Base-by-base conservation (phyloP, 2,113 vertebrate species). In the Plecotus auritus region DNA sequence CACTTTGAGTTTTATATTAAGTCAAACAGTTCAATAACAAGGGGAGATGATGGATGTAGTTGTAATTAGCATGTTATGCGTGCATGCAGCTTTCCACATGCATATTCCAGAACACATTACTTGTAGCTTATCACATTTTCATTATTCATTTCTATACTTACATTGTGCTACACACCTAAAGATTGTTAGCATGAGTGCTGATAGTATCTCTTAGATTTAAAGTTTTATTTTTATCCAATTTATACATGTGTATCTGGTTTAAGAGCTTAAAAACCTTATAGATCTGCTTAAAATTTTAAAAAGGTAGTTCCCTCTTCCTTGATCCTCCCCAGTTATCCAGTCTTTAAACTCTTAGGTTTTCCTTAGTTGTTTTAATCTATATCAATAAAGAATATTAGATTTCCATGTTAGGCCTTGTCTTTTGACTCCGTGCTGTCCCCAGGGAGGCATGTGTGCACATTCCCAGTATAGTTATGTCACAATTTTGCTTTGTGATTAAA, bases 1-100 rank as follows among this genome's bases (percentile, higher is more conserved):
- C 66, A n/a, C 42, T 69, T 95, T 83, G 40, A 72, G 54, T 95
- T 87, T 86, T 32, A 10, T 90, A 47, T 85, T 82, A 88, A 93
- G 28, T 67, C 17, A 26, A 49, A 54, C 22, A 66, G 5, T 77
- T 82, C 85, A 83, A 40, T 85, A 93, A 42, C 7, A 94, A 70
- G 32, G 12, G 66, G 8, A 90, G 85, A 80, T 47, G 37, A 67
- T 85, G 4, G 37, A 67, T 85, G 4, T 1, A 66, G 2, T 37
- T 51, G 69, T 86, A 90, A 35, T 56, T 56, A 95, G 23, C 35
- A 37, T 93, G 78, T 93, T 84, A 76, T 88, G 23, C 12, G 51
- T 85, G 82, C 45, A 47, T 64, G 49, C 8, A 67, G 2, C 26
- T 86, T 91, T 81, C 89, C n/a, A 61, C 20, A 4, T 56, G 42